phyloP scores from a whole-genome alignment of 2,797 vertebrate species.

The Pelodytes ibericus region DNA sequence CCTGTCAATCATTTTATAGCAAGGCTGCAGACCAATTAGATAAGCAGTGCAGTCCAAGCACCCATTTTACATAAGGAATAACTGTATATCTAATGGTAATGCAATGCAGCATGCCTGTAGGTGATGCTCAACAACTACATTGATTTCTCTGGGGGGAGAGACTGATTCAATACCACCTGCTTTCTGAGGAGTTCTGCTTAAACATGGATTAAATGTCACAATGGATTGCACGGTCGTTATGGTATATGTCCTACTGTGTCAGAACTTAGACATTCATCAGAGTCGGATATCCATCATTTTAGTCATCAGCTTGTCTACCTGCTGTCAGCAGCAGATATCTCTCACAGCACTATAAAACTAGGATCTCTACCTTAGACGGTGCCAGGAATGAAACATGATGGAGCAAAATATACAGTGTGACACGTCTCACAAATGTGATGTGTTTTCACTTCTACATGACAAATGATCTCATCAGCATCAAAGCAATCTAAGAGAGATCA shows the following conservation, averaged over 20 bases:
- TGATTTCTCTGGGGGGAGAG: constrained; percentile 34
- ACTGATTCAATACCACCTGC: constrained; percentile 2
- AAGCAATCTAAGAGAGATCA: background rate
- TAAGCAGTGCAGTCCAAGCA: background rate
- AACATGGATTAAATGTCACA: constrained; percentile 34
- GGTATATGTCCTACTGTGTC: constrained; percentile 3
- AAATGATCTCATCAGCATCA: background rate
- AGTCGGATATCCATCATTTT: constrained; percentile 5
- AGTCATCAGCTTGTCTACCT: background rate
- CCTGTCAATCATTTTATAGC: constrained; percentile 3
- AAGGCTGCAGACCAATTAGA: background rate
- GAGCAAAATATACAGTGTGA: background rate
- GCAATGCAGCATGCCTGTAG: constrained; percentile 5
- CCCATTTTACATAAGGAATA: background rate
- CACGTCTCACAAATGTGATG: background rate
- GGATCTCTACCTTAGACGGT: background rate
- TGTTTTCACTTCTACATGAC: background rate
- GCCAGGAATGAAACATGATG: background rate
- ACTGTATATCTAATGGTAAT: constrained; percentile 3
- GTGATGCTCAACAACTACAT: constrained; percentile 10
- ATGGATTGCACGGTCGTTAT: constrained; percentile 18
- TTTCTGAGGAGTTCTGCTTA: constrained; percentile 22
- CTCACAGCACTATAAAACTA: background rate
- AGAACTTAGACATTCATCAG: constrained; percentile 31
- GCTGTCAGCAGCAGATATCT: constrained; percentile 1